Evolutionary conservation across 2,888 invertebrate species (phyloP).

Genomic region (Podotricha telesiphe): DNA sequence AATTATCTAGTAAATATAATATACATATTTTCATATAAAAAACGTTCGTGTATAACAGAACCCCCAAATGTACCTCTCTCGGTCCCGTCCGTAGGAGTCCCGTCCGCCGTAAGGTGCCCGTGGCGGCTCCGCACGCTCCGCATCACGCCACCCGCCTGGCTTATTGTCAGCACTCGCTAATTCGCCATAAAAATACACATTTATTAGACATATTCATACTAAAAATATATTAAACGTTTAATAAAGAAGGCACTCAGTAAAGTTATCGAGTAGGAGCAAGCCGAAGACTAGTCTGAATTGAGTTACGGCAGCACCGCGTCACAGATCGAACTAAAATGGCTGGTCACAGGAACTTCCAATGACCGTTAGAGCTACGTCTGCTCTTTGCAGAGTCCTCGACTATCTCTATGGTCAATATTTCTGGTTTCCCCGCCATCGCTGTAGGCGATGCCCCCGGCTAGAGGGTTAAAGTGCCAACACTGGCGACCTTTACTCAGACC

Average conservation of each 20-base stretch:
- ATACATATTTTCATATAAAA: no score
- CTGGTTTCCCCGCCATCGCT: slow-evolving; percentile 87
- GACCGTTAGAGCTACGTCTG: slow-evolving; percentile 70
- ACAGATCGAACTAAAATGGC: slow-evolving; percentile 90
- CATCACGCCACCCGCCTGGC: slow-evolving; percentile 81
- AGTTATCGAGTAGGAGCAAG: slow-evolving; percentile 72
- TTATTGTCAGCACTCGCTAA: slow-evolving; percentile 73
- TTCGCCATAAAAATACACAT: not conserved
- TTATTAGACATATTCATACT: not conserved
- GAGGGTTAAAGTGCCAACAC: slow-evolving; percentile 73
- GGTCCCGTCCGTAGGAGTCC: slow-evolving; percentile 75
- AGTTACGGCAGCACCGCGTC: slow-evolving; percentile 84
- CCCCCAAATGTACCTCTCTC: slow-evolving; percentile 51
- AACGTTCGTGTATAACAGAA: no score
- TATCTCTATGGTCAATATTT: slow-evolving; percentile 77
- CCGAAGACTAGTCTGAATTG: slow-evolving; percentile 92
- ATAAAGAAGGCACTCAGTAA: slow-evolving; percentile 59
- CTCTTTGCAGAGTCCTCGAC: slow-evolving; percentile 79
- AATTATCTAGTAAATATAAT: no score
- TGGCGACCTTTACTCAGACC: slow-evolving; percentile 88
- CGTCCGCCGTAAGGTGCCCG: slow-evolving; percentile 76
- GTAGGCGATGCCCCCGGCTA: slow-evolving; percentile 85
- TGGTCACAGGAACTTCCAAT: slow-evolving; percentile 87
- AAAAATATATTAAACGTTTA: not conserved
- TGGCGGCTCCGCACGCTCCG: slow-evolving; percentile 71